Evolutionary conservation across 1,140 invertebrate species (phyloP), one percentile per base, ranked within the genome.

Genomic region (Pygmarrhopalites habei): DNA sequence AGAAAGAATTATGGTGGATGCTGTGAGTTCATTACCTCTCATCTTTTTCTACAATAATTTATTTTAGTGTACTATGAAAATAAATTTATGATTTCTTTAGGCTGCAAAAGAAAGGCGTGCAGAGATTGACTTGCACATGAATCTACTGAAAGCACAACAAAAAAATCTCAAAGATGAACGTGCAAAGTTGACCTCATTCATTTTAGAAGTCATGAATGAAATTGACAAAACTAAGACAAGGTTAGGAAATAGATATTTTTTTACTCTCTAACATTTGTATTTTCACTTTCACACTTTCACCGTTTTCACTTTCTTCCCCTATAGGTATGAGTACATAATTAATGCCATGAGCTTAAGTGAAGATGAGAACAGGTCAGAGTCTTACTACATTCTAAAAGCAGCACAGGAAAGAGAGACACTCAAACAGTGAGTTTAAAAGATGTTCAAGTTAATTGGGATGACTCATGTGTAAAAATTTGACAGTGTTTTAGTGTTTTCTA

Each of bases 371-470:
- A 66, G 84, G 4, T 82, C 81, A 5, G 79, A 84, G 1, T 81
- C 84, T 0, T 82, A 84, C 72, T 79, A 85, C 53, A 85, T 84
- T 73, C 82, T 87, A 39, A 84, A 86, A 77, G 60, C 71, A 12
- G 64, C 64, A 12, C 58, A 70, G 53, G 62, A 70, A 46, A 41
- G 32, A 17, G 67, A 68, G 58, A 19, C 32, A 2, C 43, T 63
- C 5, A 39, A 43, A 63, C 35, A 43, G 70, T 62, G 41, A 39
- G 23, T 46, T 39, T 35, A 35, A n/a, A n/a, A n/a, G n/a, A n/a
- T n/a, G n/a, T n/a, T n/a, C n/a, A n/a, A n/a, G n/a, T n/a, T n/a
- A n/a, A n/a, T n/a, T n/a, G n/a, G n/a, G n/a, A n/a, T n/a, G n/a
- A n/a, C n/a, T n/a, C n/a, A n/a, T n/a, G n/a, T n/a, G 10, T n/a